A percentile compares a stretch with the other conserved stretches of the same genome.
These are phyloP conservation scores for Acleris cristana DNA, from an alignment of 2,888 invertebrate genomes.

Conservation along the genomic window DNA sequence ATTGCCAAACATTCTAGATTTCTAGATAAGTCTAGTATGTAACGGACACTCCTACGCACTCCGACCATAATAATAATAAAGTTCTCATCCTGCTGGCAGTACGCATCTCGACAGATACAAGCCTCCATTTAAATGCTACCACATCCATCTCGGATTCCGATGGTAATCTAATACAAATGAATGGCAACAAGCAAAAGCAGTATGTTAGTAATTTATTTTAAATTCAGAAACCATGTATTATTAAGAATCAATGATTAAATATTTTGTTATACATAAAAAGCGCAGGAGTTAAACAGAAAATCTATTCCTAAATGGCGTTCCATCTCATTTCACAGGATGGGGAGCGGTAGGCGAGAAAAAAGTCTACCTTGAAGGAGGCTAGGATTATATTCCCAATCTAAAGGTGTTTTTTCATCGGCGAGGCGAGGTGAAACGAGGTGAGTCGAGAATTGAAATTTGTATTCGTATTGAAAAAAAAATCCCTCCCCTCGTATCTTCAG, in stretches of 20 bases:
- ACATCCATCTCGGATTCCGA: conserved; percentile 25
- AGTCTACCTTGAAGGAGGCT: too few relatives aligned
- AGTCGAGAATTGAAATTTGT: too few relatives aligned
- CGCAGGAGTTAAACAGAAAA: too few relatives aligned
- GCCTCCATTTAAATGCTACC: conserved; percentile 11
- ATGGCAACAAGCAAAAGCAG: conserved; percentile 29
- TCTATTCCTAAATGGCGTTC: too few relatives aligned
- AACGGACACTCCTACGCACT: neutral
- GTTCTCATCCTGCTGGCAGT: conserved; percentile 17
- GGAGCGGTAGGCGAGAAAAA: too few relatives aligned
- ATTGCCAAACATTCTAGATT: neutral
- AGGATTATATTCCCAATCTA: too few relatives aligned
- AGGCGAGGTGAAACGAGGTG: too few relatives aligned
- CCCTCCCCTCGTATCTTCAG: too few relatives aligned
- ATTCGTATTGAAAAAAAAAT: too few relatives aligned
- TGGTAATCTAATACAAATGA: conserved; percentile 34
- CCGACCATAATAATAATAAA: conserved; percentile 20
- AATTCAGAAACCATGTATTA: conserved; percentile 11
- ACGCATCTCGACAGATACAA: conserved; percentile 21
- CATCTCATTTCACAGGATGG: too few relatives aligned
- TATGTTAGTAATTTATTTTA: conserved; percentile 8
- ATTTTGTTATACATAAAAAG: neutral
- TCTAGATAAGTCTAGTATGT: neutral
- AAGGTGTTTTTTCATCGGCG: too few relatives aligned
- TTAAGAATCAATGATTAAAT: conserved; percentile 5